phyloP scores from a whole-genome alignment of 2,888 invertebrate species.

The Caenorhabditis parvicauda region DNA sequence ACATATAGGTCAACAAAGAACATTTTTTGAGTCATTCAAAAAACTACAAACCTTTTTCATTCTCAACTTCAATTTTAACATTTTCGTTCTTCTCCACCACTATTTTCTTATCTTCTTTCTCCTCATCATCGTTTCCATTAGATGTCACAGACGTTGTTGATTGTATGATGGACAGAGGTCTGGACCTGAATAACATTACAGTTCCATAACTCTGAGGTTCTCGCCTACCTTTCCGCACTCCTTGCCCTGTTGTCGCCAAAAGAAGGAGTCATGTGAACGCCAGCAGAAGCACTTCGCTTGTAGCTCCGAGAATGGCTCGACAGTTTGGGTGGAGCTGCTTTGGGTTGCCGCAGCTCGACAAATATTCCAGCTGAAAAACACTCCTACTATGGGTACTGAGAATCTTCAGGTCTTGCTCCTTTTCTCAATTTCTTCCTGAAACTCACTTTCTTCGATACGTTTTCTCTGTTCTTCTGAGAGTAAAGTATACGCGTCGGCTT shows the following conservation, averaged over 20 bases:
- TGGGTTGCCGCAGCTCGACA: constrained; percentile 63
- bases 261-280: constrained; percentile 30
- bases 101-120: too few relatives aligned
- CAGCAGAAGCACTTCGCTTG: constrained; percentile 53
- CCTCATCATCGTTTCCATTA: too few relatives aligned
- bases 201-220: neutral
- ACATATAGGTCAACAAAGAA: too few relatives aligned
- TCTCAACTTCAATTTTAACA: too few relatives aligned
- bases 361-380: constrained; percentile 61
- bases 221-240: constrained; percentile 34
- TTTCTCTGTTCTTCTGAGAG: constrained; percentile 58
- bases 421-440: neutral
- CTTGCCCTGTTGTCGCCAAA: constrained; percentile 25
- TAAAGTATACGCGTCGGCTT: constrained; percentile 59
- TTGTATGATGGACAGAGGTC: constrained; percentile 16
- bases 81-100: too few relatives aligned
- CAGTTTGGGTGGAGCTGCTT: constrained; percentile 62
- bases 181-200: neutral
- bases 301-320: constrained; percentile 62
- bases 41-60: too few relatives aligned
- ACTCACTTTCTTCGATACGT: constrained; percentile 61
- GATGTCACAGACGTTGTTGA: too few relatives aligned
- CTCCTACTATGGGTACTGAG: neutral
- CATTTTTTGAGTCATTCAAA: too few relatives aligned
- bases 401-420: neutral